Percentiles rank a stretch among this genome's conserved stretches.
Evolutionary conservation across 2,113 vertebrate species (phyloP).

Genomic region (Ia io): DNA sequence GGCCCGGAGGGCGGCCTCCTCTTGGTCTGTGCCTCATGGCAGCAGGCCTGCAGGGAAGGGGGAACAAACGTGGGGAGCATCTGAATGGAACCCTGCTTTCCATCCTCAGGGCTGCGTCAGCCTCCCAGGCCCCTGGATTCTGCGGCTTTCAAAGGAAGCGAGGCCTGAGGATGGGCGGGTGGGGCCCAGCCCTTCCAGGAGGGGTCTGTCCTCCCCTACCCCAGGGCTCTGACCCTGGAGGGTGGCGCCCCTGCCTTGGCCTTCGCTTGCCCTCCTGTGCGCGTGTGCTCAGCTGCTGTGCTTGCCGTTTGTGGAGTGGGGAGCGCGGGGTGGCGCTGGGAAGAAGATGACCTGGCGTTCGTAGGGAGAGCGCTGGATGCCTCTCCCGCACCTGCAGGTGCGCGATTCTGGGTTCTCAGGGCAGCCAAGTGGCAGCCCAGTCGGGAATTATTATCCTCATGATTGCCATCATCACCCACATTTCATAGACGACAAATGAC

Average conservation of each 20-base stretch:
- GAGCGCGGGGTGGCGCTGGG: not conserved
- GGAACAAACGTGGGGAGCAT: not conserved
- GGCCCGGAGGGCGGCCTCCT: constrained; percentile 22
- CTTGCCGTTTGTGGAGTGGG: constrained; percentile 55
- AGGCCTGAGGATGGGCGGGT: not conserved
- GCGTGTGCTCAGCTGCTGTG: constrained; percentile 61
- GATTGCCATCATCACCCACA: not conserved
- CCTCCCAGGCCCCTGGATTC: not conserved
- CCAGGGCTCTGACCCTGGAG: not conserved
- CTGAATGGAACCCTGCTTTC: not conserved
- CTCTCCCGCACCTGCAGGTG: not conserved
- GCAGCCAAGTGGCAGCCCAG: not conserved
- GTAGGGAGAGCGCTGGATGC: not conserved
- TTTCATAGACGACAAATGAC: not conserved
- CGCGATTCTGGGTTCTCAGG: not conserved
- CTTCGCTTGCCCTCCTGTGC: constrained; percentile 27
- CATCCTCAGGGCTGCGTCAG: not conserved
- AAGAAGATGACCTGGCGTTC: not conserved
- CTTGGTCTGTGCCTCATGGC: not conserved
- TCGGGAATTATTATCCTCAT: not conserved
- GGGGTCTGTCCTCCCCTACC: not conserved
- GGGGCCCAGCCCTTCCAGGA: not conserved
- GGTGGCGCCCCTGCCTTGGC: not conserved
- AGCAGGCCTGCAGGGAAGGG: not conserved
- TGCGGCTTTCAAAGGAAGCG: not conserved